Percentiles rank a stretch among this genome's conserved stretches.
Conservation (phyloP, 2,888 invertebrate genomes). For the Trachelus iudaicus region DNA sequence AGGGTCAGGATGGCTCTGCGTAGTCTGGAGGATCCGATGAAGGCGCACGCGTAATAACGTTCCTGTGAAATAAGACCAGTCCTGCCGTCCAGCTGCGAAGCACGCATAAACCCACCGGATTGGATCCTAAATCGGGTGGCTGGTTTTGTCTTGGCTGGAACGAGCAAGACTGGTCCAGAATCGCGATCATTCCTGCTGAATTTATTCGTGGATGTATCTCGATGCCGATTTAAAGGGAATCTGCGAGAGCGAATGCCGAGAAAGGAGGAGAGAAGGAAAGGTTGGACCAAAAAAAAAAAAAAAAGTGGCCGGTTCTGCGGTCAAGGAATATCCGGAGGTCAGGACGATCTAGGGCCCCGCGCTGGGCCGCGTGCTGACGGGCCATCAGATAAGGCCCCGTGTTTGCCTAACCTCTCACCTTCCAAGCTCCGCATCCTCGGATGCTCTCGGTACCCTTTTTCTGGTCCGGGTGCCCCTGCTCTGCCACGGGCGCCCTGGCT, state of each 20-base stretch:
- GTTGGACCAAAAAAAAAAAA: neutral
- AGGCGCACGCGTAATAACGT: slow-evolving; percentile 12
- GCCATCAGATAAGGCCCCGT: slow-evolving; percentile 63
- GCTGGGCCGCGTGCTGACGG: slow-evolving; percentile 50
- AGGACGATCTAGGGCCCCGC: slow-evolving; percentile 28
- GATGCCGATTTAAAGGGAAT: slow-evolving; percentile 2
- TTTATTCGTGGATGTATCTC: slow-evolving; percentile 4
- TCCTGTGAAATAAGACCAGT: slow-evolving; percentile 45
- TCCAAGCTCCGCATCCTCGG: slow-evolving; percentile 40
- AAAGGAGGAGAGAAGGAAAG: neutral
- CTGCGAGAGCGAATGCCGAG: neutral
- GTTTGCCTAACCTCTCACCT: slow-evolving; percentile 64
- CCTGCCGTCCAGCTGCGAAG: slow-evolving; percentile 48
- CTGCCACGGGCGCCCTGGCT: slow-evolving; percentile 38
- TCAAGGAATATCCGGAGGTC: slow-evolving; percentile 40
- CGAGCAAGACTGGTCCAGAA: neutral
- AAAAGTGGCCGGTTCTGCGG: neutral
- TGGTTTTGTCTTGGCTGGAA: neutral
- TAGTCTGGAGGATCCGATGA: neutral
- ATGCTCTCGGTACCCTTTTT: slow-evolving; percentile 37
- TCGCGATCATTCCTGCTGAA: neutral
- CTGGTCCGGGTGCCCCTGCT: slow-evolving; percentile 34
- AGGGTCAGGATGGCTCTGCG: no score
- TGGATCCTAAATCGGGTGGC: slow-evolving; percentile 46
- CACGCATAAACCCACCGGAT: slow-evolving; percentile 52